phyloP scores from a whole-genome alignment of 2,888 invertebrate species.

The Rhamnusium bicolor region DNA sequence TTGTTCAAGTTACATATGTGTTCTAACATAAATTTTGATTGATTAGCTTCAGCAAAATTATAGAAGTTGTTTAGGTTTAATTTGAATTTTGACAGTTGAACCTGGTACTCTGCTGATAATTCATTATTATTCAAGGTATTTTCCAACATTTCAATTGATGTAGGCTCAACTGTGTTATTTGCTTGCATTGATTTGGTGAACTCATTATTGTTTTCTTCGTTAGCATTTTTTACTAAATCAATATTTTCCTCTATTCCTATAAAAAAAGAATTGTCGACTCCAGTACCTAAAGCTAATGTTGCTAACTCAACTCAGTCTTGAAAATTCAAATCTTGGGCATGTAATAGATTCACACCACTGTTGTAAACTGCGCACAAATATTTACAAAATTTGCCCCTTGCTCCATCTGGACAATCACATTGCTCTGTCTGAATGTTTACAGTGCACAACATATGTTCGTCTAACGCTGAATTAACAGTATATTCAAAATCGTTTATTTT shows the following conservation, averaged over 20 bases:
- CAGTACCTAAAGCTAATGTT: too few relatives aligned
- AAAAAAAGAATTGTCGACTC: too few relatives aligned
- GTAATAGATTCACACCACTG: conserved; percentile 36
- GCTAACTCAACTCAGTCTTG: conserved; percentile 37
- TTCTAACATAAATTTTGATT: conserved; percentile 42
- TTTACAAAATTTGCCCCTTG: conserved; percentile 37
- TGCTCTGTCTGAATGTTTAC: conserved; percentile 5
- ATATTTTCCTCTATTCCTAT: conserved; percentile 34
- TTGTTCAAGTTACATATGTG: conserved; percentile 37
- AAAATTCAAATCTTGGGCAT: conserved; percentile 35
- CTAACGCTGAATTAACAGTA: conserved; percentile 8
- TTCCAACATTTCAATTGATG: conserved; percentile 33
- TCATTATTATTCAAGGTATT: conserved; percentile 30
- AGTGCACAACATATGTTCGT: conserved; percentile 19
- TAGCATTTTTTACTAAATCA: background rate
- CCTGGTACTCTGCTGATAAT: conserved; percentile 28
- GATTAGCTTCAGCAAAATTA: conserved; percentile 39
- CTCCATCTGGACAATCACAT: conserved; percentile 32
- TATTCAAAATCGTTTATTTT: background rate
- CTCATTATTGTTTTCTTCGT: background rate
- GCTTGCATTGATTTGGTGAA: conserved; percentile 2
- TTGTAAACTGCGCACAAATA: conserved; percentile 39
- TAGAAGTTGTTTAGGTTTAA: conserved; percentile 30
- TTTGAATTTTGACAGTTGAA: background rate
- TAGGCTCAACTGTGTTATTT: conserved; percentile 34